Percentiles rank a stretch among this genome's conserved stretches.
phyloP scores from a whole-genome alignment of 2,797 vertebrate species.

The Galago senegalensis region DNA sequence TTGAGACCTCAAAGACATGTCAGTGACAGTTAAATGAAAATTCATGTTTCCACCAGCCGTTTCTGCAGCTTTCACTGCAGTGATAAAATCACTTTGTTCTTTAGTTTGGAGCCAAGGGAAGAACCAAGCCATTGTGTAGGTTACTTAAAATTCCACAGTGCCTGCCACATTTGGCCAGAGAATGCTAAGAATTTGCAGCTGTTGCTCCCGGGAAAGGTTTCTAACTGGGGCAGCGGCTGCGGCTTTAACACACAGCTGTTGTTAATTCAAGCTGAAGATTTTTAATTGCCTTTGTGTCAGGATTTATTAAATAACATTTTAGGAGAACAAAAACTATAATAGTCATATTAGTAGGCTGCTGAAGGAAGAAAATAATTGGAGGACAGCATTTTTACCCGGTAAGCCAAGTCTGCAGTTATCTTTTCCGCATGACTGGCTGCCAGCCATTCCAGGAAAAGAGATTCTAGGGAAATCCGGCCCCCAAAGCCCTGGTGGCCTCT shows the following conservation, averaged over 20 bases:
- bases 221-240: slow-evolving; percentile 49
- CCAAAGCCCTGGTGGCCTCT: not conserved
- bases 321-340: slow-evolving; percentile 72
- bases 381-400: slow-evolving; percentile 14
- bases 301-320: slow-evolving; percentile 80
- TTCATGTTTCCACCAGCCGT: slow-evolving; percentile 20
- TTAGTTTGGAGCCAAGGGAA: slow-evolving; percentile 52
- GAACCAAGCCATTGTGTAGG: slow-evolving; percentile 63
- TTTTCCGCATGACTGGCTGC: slow-evolving; percentile 45
- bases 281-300: slow-evolving; percentile 72
- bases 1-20: not conserved
- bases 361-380: slow-evolving; percentile 57
- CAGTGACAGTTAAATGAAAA: slow-evolving; percentile 74
- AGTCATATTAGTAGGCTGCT: slow-evolving; percentile 67
- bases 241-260: slow-evolving; percentile 57
- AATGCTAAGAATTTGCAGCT: slow-evolving; percentile 72
- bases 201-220: not conserved
- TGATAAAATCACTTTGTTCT: slow-evolving; percentile 73
- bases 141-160: slow-evolving; percentile 68
- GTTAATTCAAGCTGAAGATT: slow-evolving; percentile 61
- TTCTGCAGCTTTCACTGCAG: not conserved
- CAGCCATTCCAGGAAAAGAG: slow-evolving; percentile 34
- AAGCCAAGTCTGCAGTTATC: slow-evolving; percentile 56
- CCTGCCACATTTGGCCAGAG: slow-evolving; percentile 8
- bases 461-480: slow-evolving; percentile 46